phyloP scores from a whole-genome alignment of 1,140 invertebrate genomes.

The Anoplophora glabripennis region DNA sequence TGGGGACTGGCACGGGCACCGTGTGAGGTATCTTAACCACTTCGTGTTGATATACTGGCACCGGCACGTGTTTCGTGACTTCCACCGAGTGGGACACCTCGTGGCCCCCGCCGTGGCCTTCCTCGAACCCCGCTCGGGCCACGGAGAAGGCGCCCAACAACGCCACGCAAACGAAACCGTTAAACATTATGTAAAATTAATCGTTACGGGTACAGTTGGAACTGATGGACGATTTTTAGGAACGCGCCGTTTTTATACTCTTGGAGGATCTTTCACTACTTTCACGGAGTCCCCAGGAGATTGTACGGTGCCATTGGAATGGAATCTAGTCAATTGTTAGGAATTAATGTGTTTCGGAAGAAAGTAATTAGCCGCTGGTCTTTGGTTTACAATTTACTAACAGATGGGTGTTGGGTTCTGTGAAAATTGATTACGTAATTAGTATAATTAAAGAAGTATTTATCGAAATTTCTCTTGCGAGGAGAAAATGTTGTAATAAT shows the following conservation, averaged over 20 bases:
- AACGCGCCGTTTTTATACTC: conserved; percentile 9
- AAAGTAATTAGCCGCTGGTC: too few species aligned
- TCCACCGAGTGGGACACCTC: conserved; percentile 64
- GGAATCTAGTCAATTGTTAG: too few species aligned
- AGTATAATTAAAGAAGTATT: too few species aligned
- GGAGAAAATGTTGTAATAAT: too few species aligned
- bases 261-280: conserved; percentile 15
- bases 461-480: too few species aligned
- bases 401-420: too few species aligned
- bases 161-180: conserved; percentile 27
- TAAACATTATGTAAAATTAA: conserved; percentile 10
- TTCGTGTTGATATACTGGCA: conserved; percentile 68
- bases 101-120: conserved; percentile 41
- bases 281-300: conserved; percentile 13
- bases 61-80: conserved; percentile 64
- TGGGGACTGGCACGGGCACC: conserved; percentile 65
- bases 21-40: conserved; percentile 64
- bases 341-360: too few species aligned
- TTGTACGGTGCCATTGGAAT: not conserved
- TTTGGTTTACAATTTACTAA: too few species aligned
- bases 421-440: too few species aligned
- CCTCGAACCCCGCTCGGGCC: conserved; percentile 35
- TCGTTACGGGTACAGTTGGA: conserved; percentile 1
- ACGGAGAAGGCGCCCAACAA: conserved; percentile 35
- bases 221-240: conserved; percentile 4